phyloP scores from a whole-genome alignment of 1,140 invertebrate species.

The Sminthurides bifidus region DNA sequence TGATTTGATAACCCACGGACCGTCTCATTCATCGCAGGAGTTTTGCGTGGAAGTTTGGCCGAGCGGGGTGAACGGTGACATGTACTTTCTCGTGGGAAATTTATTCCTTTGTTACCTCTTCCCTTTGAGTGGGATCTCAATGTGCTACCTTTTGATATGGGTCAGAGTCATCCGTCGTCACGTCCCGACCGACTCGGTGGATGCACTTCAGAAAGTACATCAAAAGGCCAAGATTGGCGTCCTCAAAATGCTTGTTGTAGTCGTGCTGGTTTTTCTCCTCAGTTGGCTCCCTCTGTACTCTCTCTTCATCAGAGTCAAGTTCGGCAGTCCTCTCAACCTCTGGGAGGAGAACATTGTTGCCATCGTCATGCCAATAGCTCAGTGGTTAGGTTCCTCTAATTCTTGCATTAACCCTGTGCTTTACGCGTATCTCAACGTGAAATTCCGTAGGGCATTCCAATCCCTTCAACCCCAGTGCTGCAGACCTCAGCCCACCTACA shows the following conservation, averaged over 20 bases:
- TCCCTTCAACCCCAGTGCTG: constrained; percentile 23
- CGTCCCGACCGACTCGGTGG: constrained; percentile 73
- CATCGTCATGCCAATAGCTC: constrained; percentile 75
- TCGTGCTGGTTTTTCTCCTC: constrained; percentile 84
- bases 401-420: constrained; percentile 94
- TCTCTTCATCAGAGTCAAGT: constrained; percentile 74
- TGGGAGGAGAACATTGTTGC: constrained; percentile 67
- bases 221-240: constrained; percentile 87
- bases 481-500: background rate
- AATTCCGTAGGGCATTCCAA: constrained; percentile 27
- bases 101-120: constrained; percentile 83
- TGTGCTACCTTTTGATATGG: constrained; percentile 88
- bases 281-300: constrained; percentile 91
- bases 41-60: constrained; percentile 80
- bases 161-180: constrained; percentile 74
- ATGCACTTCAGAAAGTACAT: constrained; percentile 75
- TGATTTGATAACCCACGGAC: constrained; percentile 53
- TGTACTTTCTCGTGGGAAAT: constrained; percentile 82
- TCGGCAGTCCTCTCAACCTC: constrained; percentile 53
- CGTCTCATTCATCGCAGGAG: constrained; percentile 38
- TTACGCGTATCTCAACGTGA: constrained; percentile 29
- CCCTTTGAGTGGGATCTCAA: constrained; percentile 76
- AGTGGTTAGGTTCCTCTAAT: constrained; percentile 92
- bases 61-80: constrained; percentile 56
- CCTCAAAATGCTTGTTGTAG: constrained; percentile 90